phyloP scores from a whole-genome alignment of 2,797 vertebrate species.

The Clarias laeviceps region DNA sequence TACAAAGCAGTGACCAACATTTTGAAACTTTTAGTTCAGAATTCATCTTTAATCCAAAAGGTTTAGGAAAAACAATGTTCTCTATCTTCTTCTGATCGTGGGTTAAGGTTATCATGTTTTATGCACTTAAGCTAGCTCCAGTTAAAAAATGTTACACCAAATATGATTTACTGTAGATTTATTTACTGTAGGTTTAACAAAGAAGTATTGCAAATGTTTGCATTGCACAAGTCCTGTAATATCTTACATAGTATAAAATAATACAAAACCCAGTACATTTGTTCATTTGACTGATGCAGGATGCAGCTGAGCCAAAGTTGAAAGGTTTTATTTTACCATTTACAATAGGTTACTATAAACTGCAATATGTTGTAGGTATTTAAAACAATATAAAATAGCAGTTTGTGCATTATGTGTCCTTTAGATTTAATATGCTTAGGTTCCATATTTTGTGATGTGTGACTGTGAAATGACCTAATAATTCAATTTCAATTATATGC shows the following conservation, averaged over 20 bases:
- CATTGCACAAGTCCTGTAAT: background rate
- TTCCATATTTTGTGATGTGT: background rate
- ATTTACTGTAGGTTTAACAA: too few species aligned
- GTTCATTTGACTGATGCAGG: background rate
- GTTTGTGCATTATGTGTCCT: background rate
- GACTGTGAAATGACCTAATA: background rate
- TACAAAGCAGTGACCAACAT: background rate
- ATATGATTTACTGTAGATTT: background rate
- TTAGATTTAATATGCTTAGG: background rate
- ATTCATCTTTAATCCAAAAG: background rate
- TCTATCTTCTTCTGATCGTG: background rate
- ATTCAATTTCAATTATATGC: background rate
- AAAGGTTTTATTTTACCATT: background rate
- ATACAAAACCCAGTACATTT: background rate
- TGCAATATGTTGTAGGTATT: background rate
- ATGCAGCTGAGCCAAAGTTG: background rate
- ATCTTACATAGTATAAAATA: background rate
- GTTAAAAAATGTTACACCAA: background rate
- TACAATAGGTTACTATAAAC: background rate
- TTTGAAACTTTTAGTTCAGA: background rate
- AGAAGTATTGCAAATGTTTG: background rate
- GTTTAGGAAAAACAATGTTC: background rate
- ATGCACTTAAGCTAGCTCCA: background rate
- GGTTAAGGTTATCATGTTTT: background rate
- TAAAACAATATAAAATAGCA: background rate